A percentile compares a stretch with the other conserved stretches of the same genome.
Evolutionary conservation across 2,888 invertebrate species (phyloP).

Genomic region (Dione vanillae): DNA sequence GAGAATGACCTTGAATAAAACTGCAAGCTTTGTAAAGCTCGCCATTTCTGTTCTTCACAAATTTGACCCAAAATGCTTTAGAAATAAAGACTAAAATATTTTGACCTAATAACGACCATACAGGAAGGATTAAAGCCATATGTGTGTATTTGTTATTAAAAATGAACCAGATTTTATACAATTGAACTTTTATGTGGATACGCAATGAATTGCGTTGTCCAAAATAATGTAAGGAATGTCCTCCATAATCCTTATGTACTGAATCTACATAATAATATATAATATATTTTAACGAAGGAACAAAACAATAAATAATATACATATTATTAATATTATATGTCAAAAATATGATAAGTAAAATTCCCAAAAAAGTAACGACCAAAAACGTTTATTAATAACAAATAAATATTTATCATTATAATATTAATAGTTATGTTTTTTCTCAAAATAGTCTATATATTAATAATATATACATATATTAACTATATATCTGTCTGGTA

Average conservation of each 20-base stretch:
- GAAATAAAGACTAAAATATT: neutral
- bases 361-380: no score
- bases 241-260: neutral
- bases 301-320: no score
- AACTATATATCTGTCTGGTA: no score
- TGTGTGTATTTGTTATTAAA: conserved; percentile 50
- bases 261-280: no score
- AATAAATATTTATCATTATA: no score
- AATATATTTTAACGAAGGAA: no score
- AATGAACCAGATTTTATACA: conserved; percentile 59
- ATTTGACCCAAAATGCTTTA: neutral
- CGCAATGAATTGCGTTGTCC: conserved; percentile 54
- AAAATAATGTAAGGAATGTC: conserved; percentile 49
- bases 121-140: conserved; percentile 45
- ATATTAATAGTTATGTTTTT: no score
- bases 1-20: conserved; percentile 33
- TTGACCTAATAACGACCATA: conserved; percentile 16
- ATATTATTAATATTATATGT: no score
- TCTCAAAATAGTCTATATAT: no score
- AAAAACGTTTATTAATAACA: no score
- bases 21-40: conserved; percentile 28
- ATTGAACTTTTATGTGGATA: conserved; percentile 57
- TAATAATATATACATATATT: no score
- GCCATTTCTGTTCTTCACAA: neutral
- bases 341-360: no score